Evolutionary conservation across 2,113 vertebrate species (phyloP), one percentile per base, ranked within the genome.

Genomic region (Fulica atra): DNA sequence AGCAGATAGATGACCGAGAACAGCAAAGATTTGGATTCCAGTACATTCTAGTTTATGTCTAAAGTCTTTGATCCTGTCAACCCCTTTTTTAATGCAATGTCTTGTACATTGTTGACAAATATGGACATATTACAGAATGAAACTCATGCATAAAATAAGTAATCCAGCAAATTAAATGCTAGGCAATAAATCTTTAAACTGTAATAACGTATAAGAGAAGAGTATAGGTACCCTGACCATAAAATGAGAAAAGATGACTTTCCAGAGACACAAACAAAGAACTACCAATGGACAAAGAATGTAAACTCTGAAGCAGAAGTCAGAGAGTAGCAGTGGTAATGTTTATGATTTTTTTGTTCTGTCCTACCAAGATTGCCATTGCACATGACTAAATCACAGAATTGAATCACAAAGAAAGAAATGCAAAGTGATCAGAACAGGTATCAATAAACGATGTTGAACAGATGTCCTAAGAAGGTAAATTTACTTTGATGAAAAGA

Each of bases 281-380:
- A 23, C 13, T 26, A 42, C 4, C 6, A 0, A 0, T 48, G 18
- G 19, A 3, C 19, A 54, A 81, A 53, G 16, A 53, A 71, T 40
- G 33, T 35, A 76, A 54, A 11, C 2, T 5, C 13, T 61, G 56
- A 9, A 20, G 9, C 8, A 61, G 28, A 91, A 85, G 6, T 81
- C 8, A 50, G 44, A 86, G 6, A 56, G 4, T 19, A 35, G 5
- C 4, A 56, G 4, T 28, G 31, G 10, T 31, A 81, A n/a, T n/a
- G 25, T 42, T 81, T 81, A 24, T 16, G 18, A 5, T 23, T 51
- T 31, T 78, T 44, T 89, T 17, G 9, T 50, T 64, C 18, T 82
- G 28, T 50, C 20, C n/a, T 54, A 53, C 4, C 7, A 38, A 11
- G 10, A 6, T 33, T 48, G 14, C 12, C 7, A 44, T 44, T 85